Base-by-base conservation (phyloP, 2,888 invertebrate species). In the Morinoia aosen region DNA sequence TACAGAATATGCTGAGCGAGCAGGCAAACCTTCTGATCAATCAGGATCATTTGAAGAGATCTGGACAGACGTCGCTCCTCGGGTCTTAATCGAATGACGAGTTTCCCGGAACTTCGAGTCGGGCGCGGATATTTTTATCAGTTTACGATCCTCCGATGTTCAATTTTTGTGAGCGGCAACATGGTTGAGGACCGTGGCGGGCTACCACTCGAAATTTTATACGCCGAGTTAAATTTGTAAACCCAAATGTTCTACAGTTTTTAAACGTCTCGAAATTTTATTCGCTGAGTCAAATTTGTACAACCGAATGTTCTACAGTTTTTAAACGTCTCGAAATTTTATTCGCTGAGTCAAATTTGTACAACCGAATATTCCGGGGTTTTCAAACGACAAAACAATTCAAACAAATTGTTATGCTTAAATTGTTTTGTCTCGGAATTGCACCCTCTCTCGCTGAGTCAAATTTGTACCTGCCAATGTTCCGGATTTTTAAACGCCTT, bases 21-120 rank as follows among this genome's bases (percentile, higher is more conserved):
- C 93, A 93, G 57, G 93, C 93, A 93, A 93, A 93, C 93, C 93
- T 56, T 93, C 93, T 93, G 93, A 93, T 93, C 93, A 93, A 93
- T 93, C 93, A 93, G 93, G 93, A 93, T 93, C 93, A 93, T 93
- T 93, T 93, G 93, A 93, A 57, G 93, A 57, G 93, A 93, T 57
- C 57, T 57, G 93, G 93, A 93, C 93, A 57, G 93, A 39, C 33
- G 93, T 48, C 93, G 57, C 93, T 93, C 16, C 58, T 33, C 33
- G 93, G 57, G 57, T 93, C 93, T 93, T 93, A 93, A 93, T 93
- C 93, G 93, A 93, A 93, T 93, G 57, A 93, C n/a, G 93, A 93
- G 93, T 10, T 76, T 76, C 7, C 76, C 76, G 33, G 76, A 33
- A 16, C 76, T 76, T 10, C 25, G 33, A 16, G 76, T 33, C 76